Evolutionary conservation across 2,797 vertebrate species (phyloP), one percentile per base, ranked within the genome.

Genomic region (Enteromius thamalakanensis): DNA sequence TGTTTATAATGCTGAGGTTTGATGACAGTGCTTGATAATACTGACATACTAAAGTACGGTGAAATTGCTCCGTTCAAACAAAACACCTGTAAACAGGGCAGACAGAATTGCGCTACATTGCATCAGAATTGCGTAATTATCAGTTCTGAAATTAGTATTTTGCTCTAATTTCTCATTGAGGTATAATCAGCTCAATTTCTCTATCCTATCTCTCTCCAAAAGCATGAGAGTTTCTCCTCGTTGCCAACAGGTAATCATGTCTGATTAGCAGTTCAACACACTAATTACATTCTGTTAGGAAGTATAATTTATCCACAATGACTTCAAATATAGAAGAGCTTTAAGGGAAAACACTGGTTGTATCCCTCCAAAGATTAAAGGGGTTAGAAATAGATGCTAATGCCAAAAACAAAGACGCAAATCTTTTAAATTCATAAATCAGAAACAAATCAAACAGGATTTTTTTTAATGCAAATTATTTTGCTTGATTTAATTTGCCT

Each of bases 241-340:
- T 49, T 90, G 91, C 89, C 93, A 90, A 92, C 91, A 91, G 90
- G 89, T 93, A 92, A 91, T 93, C 89, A 92, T 87, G 89, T 84
- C 90, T 92, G 91, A 93, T 93, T 91, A 92, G 86, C 85, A 84
- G 78, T 90, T 89, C 87, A 91, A 89, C 86, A 87, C 87, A 79
- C 72, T 92, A 92, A 93, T 92, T 92, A 88, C 90, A 90, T 92
- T 89, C 89, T 86, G 90, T 90, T 87, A 81, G 87, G 86, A 87
- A 86, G 87, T 83, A 86, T 80, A 76, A 81, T 88, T 72, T 84
- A 88, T 87, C 75, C 84, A 82, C 76, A 70, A 68, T 87, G 87
- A 83, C 87, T 86, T 88, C 85, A 88, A 90, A 92, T 77, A 80
- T 77, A 88, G 78, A 67, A 47, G 55, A 74, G 42, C 47, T 87